Conservation (phyloP, 2,113 vertebrate genomes). For the Phoenicopterus ruber region DNA sequence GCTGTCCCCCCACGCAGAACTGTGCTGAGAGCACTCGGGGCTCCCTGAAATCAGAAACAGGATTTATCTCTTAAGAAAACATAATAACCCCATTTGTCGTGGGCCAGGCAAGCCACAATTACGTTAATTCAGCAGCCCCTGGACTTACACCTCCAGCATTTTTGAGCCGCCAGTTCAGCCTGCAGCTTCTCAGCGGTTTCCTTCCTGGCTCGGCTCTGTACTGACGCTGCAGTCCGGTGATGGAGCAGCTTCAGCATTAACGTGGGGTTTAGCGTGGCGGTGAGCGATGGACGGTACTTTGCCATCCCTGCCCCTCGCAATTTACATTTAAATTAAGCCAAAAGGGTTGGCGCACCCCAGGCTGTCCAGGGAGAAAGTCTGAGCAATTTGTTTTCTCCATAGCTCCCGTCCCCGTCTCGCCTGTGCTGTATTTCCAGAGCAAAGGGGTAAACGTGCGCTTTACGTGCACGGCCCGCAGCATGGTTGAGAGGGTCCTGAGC, state of each 20-base stretch:
- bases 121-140: neutral
- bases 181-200: neutral
- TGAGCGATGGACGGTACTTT: neutral
- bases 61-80: neutral
- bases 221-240: neutral
- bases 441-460: neutral
- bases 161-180: neutral
- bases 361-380: neutral
- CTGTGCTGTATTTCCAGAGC: neutral
- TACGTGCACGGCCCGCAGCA: accelerated
- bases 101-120: neutral
- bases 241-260: neutral
- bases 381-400: neutral
- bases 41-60: neutral
- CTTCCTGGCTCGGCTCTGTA: neutral
- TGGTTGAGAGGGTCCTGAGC: neutral
- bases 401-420: too few relatives aligned
- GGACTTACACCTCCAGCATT: neutral
- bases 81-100: neutral
- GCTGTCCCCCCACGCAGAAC: neutral
- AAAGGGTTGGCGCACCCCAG: neutral
- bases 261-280: accelerated
- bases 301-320: neutral
- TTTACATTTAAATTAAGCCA: neutral
- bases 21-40: neutral